Base-by-base conservation (phyloP, 2,888 invertebrate genomes). In the Leptinotarsa rubiginosa region DNA sequence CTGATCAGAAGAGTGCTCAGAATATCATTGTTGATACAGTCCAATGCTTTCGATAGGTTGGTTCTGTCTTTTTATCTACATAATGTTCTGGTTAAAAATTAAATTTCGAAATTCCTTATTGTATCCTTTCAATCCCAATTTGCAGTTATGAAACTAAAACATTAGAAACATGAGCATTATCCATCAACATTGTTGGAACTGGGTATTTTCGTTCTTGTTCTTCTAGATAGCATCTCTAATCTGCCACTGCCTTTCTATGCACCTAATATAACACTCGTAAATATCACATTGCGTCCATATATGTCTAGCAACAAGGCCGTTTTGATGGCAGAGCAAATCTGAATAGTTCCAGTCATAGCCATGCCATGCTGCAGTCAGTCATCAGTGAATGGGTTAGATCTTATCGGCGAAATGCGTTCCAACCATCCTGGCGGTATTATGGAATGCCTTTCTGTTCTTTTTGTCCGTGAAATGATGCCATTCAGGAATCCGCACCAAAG, bases 351-450 rank as follows among this genome's bases (percentile, higher is more conserved):
- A 81, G 80, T 81, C 81, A 81, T 78, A 79, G 76, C 81, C 77
- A 75, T 74, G 77, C 75, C 67, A 62, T 65, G 72, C 73, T 75
- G 77, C 81, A 82, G 81, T 81, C 81, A 79, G 78, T 81, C 82
- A 81, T 81, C 81, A 78, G 77, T 81, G 81, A 82, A 82, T 82
- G 80, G 75, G 70, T 79, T 78, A 77, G 82, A 82, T 82, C 79
- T 82, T 82, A 82, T 82, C 82, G 77, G 78, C 76, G 41, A 79
- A 80, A 81, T 81, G 80, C 78, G 78, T 76, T 80, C 75, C 79
- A 76, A 75, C 78, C 77, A 79, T 75, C 71, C 79, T 77, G 77
- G 77, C 80, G 79, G 80, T 77, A 78, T 72, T 74, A 76, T 70
- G 77, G 74, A 59, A 54, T 49, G 67, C 72, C 72, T 47, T 69